A percentile compares a stretch with the other conserved stretches of the same genome.
phyloP scores from a whole-genome alignment of 2,797 vertebrate genomes.

The Ciconia nigra region DNA sequence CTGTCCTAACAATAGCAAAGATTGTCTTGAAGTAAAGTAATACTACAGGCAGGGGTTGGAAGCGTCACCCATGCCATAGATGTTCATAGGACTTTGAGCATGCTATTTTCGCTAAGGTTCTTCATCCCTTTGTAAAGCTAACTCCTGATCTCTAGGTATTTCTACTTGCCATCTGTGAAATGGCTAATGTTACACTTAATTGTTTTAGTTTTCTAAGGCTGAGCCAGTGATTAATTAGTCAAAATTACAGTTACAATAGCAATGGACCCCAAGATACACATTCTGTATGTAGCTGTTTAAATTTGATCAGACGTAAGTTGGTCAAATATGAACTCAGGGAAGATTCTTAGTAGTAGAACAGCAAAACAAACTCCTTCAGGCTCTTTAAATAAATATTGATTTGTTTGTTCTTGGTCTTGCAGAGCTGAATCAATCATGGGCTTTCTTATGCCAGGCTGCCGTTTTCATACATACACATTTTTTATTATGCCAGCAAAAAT shows the following conservation, averaged over 20 bases:
- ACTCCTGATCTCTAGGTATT: background rate
- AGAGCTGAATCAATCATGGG: conserved; percentile 18
- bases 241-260: background rate
- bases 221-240: background rate
- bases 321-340: background rate
- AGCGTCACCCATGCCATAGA: background rate
- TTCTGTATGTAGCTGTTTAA: background rate
- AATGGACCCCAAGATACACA: background rate
- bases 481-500: background rate
- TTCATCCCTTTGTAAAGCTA: background rate
- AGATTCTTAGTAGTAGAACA: background rate
- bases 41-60: background rate
- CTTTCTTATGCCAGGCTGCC: background rate
- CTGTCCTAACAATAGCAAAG: background rate
- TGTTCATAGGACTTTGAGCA: background rate
- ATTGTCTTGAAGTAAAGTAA: background rate
- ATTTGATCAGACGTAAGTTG: background rate
- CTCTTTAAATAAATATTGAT: conserved; percentile 42
- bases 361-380: background rate
- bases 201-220: background rate
- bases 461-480: background rate
- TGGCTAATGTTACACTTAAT: background rate
- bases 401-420: conserved; percentile 19
- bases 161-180: background rate
- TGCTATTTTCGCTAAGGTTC: background rate